Base-by-base conservation (phyloP, 2,113 vertebrate species). In the Manacus vitellinus region DNA sequence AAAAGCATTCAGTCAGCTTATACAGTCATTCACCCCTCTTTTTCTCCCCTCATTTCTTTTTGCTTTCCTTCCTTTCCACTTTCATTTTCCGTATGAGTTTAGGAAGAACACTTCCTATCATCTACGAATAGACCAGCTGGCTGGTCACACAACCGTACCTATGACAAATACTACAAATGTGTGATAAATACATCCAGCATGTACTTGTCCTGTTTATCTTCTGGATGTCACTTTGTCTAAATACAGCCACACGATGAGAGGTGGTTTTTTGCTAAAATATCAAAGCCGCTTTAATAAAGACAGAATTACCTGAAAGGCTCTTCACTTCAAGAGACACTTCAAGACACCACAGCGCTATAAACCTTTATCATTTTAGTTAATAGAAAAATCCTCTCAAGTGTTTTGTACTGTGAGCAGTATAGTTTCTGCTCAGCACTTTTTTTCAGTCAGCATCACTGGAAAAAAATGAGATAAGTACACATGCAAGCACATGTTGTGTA, bases 401-500 rank as follows among this genome's bases (percentile, higher is more conserved):
- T n/a, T 92, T 61, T 63, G 41, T 61, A 19, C 16, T 44, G 31
- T 13, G 24, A 85, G 39, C 9, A 21, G 22, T 14, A 12, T 2
- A 16, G 37, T 54, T 88, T 52, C 65, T 75, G 87, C 39, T 39
- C 39, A 39, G 10, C 39, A 39, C 37, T 39, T 39, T 39, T 39
- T 39, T 39, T 39, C 39, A 91, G 55, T 24, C 77, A 79, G 24
- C 8, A 78, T 24, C 37, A 28, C n/a, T 25, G 66, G 52, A 37
- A 74, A 59, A 88, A 81, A 71, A 75, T 18, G 5, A 72, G 15
- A 2, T 43, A 66, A 43, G 28, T 47, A 49, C 22, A 30, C 0
- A 0, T 18, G 11, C 33, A 22, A 1, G 1, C 14, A 17, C 0
- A 0, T 23, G 25, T 37, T 84, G 18, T 41, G 3, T 52, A 66